These are phyloP conservation scores for Papilio demoleus DNA, from an alignment of 2,888 invertebrate species.

Conservation along the genomic window DNA sequence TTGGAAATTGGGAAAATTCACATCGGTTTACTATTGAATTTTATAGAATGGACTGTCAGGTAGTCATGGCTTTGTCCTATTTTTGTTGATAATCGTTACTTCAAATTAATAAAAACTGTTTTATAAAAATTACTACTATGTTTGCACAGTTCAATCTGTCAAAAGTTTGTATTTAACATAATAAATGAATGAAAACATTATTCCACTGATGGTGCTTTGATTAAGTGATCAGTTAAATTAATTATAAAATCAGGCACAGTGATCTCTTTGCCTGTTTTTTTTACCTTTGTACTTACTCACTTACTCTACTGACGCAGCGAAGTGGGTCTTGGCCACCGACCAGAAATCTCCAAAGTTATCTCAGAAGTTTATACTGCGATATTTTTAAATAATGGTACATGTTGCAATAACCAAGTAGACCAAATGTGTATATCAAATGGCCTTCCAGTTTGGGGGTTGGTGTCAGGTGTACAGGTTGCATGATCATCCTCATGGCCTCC, in stretches of 20 bases:
- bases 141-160: not conserved
- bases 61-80: constrained; percentile 15
- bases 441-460: constrained; percentile 34
- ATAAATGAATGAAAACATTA: too few species aligned
- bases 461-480: constrained; percentile 55
- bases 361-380: too few species aligned
- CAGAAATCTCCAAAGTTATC: too few species aligned
- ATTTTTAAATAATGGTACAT: too few species aligned
- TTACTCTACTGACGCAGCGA: too few species aligned
- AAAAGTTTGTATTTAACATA: not conserved
- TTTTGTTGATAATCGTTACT: not conserved
- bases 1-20: constrained; percentile 47
- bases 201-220: too few species aligned
- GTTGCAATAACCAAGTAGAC: too few species aligned
- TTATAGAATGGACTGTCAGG: constrained; percentile 12
- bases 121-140: not conserved
- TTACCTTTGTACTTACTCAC: too few species aligned
- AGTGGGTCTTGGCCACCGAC: too few species aligned
- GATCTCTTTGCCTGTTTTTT: too few species aligned
- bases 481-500: constrained; percentile 68
- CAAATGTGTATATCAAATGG: not conserved
- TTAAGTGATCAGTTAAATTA: too few species aligned
- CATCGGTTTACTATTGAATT: constrained; percentile 26
- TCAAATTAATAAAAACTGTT: not conserved
- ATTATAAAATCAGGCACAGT: too few species aligned